Conservation (phyloP, 2,113 vertebrate genomes). For the Glareola pratincola region DNA sequence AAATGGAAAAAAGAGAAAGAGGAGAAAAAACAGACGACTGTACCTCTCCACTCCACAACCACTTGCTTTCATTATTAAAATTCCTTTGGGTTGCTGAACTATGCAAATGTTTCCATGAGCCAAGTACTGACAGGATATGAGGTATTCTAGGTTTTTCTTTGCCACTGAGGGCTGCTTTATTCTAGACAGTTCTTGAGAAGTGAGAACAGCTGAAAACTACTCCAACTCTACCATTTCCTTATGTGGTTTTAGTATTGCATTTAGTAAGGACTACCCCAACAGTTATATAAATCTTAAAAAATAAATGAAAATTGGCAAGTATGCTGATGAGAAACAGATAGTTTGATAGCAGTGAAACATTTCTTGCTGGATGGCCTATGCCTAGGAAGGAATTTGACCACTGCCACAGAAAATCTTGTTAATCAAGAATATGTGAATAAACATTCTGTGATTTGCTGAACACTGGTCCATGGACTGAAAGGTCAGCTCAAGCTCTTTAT, state of each 20-base stretch:
- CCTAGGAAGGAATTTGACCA: not conserved
- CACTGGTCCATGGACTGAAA: not conserved
- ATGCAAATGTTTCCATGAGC: not conserved
- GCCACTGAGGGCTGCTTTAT: not conserved
- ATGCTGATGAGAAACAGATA: not conserved
- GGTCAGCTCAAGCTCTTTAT: not conserved
- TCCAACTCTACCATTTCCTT: not conserved
- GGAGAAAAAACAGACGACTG: not conserved
- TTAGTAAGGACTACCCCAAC: not conserved
- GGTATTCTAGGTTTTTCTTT: not conserved
- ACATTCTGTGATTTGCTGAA: not conserved
- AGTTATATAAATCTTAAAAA: not conserved
- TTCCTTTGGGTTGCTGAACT: not conserved
- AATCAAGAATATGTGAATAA: not conserved
- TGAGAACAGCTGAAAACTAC: not conserved
- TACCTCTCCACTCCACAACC: not conserved
- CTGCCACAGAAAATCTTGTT: not conserved
- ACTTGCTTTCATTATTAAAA: not conserved
- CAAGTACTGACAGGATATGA: not conserved
- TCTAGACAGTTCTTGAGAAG: not conserved
- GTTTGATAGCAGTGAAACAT: not conserved
- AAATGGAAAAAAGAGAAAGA: rapidly evolving
- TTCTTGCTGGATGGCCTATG: not conserved
- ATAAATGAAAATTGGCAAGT: not conserved
- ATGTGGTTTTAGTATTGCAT: not conserved